Conservation (phyloP, 2,797 vertebrate species). For the Dermochelys coriacea region DNA sequence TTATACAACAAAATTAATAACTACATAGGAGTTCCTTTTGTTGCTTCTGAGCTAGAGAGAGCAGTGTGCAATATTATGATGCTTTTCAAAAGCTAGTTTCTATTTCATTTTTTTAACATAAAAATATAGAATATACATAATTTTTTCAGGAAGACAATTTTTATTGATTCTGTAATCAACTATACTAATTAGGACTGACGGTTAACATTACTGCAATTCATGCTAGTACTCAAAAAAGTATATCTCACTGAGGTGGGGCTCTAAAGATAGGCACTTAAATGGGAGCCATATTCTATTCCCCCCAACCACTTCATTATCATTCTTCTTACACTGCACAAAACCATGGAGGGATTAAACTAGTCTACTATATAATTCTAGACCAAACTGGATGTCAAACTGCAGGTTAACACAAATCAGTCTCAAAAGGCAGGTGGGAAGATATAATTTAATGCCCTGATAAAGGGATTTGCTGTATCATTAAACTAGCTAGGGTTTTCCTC, state of each 20-base stretch:
- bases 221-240: neutral
- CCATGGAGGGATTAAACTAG: neutral
- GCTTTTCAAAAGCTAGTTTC: slow-evolving; percentile 20
- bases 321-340: slow-evolving; percentile 18
- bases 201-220: neutral
- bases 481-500: neutral
- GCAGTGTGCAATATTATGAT: neutral
- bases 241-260: neutral
- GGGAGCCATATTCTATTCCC: neutral
- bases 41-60: slow-evolving; percentile 19
- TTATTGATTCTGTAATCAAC: neutral
- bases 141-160: slow-evolving; percentile 27
- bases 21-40: neutral
- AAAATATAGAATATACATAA: neutral
- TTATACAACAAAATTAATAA: slow-evolving; percentile 48
- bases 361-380: neutral
- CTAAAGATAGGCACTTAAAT: neutral
- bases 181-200: neutral
- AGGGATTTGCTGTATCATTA: neutral
- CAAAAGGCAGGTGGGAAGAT: neutral
- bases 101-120: slow-evolving; percentile 21
- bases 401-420: neutral
- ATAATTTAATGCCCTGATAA: neutral
- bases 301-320: neutral
- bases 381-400: neutral